phyloP scores from a whole-genome alignment of 1,140 invertebrate species.

The Armadillidium nasatum region DNA sequence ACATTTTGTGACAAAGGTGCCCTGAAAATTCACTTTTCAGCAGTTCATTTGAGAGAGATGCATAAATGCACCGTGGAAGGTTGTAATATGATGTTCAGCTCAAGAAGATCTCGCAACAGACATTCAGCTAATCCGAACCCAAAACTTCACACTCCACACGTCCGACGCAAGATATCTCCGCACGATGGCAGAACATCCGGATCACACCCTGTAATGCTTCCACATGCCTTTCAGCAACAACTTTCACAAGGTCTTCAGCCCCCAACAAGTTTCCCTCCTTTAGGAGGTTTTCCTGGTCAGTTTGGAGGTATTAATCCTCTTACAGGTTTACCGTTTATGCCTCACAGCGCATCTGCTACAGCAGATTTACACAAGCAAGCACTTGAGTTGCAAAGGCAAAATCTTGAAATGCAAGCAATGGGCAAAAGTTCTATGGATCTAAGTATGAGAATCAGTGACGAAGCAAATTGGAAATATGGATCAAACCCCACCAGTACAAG shows the following conservation, averaged over 20 bases:
- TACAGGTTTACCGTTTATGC: conserved; percentile 43
- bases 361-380: conserved; percentile 45
- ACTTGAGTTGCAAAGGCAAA: conserved; percentile 41
- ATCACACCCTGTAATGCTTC: conserved; percentile 68
- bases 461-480: conserved; percentile 46
- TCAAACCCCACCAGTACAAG: conserved; percentile 28
- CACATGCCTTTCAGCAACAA: conserved; percentile 28
- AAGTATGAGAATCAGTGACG: conserved; percentile 53
- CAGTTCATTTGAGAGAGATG: conserved; percentile 97
- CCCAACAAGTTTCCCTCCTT: conserved; percentile 41
- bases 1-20: conserved; percentile 99
- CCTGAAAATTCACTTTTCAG: conserved; percentile 98
- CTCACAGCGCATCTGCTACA: conserved; percentile 35
- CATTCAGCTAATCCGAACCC: conserved; percentile 98
- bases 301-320: conserved; percentile 44
- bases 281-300: conserved; percentile 41
- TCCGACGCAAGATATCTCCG: conserved; percentile 83
- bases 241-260: conserved; percentile 36
- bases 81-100: conserved; percentile 99
- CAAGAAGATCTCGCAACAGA: conserved; percentile 85
- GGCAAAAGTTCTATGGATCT: conserved; percentile 61
- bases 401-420: conserved; percentile 41
- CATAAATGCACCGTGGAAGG: conserved; percentile 98
- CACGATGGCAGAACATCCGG: conserved; percentile 84
- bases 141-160: conserved; percentile 91